These are phyloP conservation scores for Leptocoma aspasia DNA, from an alignment of 2,113 vertebrate genomes.

Conservation along the genomic window DNA sequence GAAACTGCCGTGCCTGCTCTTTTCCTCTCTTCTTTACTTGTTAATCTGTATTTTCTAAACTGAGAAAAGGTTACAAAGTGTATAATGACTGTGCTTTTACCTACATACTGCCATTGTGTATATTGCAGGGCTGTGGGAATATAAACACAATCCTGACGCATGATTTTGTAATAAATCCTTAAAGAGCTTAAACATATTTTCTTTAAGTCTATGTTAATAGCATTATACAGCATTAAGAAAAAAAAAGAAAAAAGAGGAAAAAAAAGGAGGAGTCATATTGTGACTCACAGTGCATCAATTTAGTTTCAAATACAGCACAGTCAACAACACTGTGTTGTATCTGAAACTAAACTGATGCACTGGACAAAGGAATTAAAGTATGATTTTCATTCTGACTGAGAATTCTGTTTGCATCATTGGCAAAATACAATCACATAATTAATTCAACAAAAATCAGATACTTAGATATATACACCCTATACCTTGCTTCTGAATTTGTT, in stretches of 20 bases:
- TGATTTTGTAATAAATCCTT: not conserved
- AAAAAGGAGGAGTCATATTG: not conserved
- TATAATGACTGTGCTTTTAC: not conserved
- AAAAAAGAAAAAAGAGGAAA: not conserved
- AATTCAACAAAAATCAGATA: not conserved
- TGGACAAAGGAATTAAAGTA: not conserved
- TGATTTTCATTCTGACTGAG: not conserved
- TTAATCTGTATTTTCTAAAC: not conserved
- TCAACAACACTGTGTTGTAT: not conserved
- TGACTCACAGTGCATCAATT: not conserved
- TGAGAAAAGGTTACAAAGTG: not conserved
- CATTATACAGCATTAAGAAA: not conserved
- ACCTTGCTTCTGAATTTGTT: not conserved
- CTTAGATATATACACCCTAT: not conserved
- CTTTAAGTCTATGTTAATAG: not conserved
- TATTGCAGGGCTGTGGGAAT: not conserved
- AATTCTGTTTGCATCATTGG: not conserved
- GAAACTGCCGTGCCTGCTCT: conserved; percentile 15
- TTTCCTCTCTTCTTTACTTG: not conserved
- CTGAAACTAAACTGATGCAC: not conserved
- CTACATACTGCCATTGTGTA: not conserved
- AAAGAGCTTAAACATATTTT: not conserved
- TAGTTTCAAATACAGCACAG: not conserved
- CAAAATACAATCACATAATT: not conserved
- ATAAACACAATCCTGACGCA: not conserved